Percentiles rank a stretch among this genome's conserved stretches.
These are phyloP conservation scores for Drosophila rellima DNA, from an alignment of 2,888 invertebrate genomes.

Conservation along the genomic window DNA sequence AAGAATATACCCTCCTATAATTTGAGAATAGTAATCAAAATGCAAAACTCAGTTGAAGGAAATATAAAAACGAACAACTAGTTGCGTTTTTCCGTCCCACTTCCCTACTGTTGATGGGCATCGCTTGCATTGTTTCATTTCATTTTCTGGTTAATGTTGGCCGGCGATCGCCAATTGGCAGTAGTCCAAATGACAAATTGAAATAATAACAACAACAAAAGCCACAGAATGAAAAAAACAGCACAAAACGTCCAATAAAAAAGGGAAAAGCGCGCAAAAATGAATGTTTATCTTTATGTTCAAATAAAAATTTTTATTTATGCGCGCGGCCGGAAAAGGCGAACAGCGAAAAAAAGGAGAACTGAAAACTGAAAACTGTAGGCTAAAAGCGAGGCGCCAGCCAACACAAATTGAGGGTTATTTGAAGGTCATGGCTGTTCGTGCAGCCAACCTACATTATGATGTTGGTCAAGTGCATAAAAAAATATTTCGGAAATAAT, in stretches of 20 bases:
- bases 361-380: constrained; percentile 45
- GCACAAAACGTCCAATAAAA: constrained; percentile 42
- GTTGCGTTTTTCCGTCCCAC: constrained; percentile 13
- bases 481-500: constrained; percentile 9
- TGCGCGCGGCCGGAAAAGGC: constrained; percentile 70
- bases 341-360: constrained; percentile 58
- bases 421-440: constrained; percentile 71
- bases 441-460: constrained; percentile 17
- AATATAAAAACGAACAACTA: constrained; percentile 22
- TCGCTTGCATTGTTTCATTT: constrained; percentile 61
- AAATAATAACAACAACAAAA: constrained; percentile 59
- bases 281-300: constrained; percentile 77
- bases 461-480: constrained; percentile 26
- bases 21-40: background rate
- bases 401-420: constrained; percentile 64
- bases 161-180: constrained; percentile 66
- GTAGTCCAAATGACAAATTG: constrained; percentile 77
- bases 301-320: constrained; percentile 81
- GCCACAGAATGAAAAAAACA: constrained; percentile 31
- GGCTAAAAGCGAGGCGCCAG: constrained; percentile 40
- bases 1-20: background rate
- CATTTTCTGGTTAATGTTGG: constrained; percentile 69
- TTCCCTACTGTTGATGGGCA: constrained; percentile 34
- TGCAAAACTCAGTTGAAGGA: constrained; percentile 9
- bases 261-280: constrained; percentile 34